phyloP scores from a whole-genome alignment of 35 echinoderm and acorn worm genomes.

The Hemicentrotus pulcherrimus region DNA sequence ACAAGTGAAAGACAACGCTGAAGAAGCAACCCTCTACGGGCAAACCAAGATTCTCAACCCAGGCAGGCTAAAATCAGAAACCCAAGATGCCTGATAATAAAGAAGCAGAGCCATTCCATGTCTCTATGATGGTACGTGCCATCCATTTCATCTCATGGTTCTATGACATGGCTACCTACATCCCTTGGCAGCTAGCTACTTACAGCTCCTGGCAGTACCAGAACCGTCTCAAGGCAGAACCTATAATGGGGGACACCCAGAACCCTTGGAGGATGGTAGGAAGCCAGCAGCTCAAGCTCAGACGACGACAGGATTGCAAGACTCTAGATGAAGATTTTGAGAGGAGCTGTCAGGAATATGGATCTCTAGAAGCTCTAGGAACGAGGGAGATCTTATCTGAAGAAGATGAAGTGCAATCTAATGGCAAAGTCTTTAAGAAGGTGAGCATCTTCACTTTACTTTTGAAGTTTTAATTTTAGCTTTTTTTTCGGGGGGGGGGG shows the following conservation, averaged over 20 bases:
- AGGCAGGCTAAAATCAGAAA: not conserved
- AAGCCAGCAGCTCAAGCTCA: conserved; percentile 31
- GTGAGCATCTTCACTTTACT: conserved; percentile 22
- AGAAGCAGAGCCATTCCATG: conserved; percentile 54
- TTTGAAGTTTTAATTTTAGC: too few relatives aligned
- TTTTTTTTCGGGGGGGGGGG: too few relatives aligned
- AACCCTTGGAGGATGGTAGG: conserved; percentile 52
- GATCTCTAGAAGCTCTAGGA: conserved; percentile 63
- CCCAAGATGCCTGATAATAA: conserved; percentile 56
- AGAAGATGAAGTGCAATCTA: conserved; percentile 78
- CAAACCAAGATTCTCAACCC: not conserved
- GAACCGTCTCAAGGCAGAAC: conserved; percentile 63
- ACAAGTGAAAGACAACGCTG: not conserved
- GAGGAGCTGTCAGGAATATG: conserved; percentile 51
- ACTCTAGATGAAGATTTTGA: conserved; percentile 78
- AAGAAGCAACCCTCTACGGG: not conserved
- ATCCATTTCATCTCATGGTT: conserved; percentile 58
- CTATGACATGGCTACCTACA: conserved; percentile 66
- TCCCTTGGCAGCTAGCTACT: conserved; percentile 70
- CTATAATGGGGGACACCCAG: conserved; percentile 19
- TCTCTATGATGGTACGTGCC: conserved; percentile 46
- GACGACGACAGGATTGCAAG: conserved; percentile 32
- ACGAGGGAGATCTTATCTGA: conserved; percentile 73
- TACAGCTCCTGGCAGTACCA: conserved; percentile 48
- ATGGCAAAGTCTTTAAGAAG: conserved; percentile 94